Evolutionary conservation across 2,888 invertebrate genomes (phyloP), one percentile per base, ranked within the genome.

Genomic region (Diachrysia chrysitis): DNA sequence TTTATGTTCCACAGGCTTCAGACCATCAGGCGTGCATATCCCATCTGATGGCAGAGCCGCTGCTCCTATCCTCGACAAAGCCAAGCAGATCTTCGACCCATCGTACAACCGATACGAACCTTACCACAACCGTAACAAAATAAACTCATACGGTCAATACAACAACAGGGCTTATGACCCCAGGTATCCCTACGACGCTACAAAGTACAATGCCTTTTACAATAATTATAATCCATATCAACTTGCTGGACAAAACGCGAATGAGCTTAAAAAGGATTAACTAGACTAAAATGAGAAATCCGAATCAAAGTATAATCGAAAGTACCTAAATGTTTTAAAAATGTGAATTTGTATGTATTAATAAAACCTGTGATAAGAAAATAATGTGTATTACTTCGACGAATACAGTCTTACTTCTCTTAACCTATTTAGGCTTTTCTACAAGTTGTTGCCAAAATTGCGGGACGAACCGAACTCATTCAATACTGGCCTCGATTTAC

Each of bases 21-120:
- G 96, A 77, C 96, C 97, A 42, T 95, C 96, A 72, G 97, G 96
- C n/a, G 95, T 96, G 9, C 97, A 97, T 84, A 91, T 97, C 59
- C 96, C 97, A 19, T 96, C 96, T 87, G 95, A 85, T 93, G 96
- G 85, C 87, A 96, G 86, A 93, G 96, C 75, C 2, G 62, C 83
- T 88, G 94, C 76, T 89, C 85, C 82, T 86, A 93, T 73, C 2
- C 69, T 76, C 29, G 83, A 86, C 87, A 90, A 83, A 65, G 79
- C 82, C 25, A 86, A 79, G 17, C 86, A 82, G 65, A 66, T 81
- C 10, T 77, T 84, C 25, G 83, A 89, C 48, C 85, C 87, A 4
- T 63, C 73, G 1, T 90, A 85, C 73, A 91, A 90, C 70, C 87
- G 85, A 10, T 90, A 90, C 69, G 87, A 90, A 59, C 86, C 86